Evolutionary conservation across 1,140 invertebrate species (phyloP).

Genomic region (Aphelenchoides fujianensis): DNA sequence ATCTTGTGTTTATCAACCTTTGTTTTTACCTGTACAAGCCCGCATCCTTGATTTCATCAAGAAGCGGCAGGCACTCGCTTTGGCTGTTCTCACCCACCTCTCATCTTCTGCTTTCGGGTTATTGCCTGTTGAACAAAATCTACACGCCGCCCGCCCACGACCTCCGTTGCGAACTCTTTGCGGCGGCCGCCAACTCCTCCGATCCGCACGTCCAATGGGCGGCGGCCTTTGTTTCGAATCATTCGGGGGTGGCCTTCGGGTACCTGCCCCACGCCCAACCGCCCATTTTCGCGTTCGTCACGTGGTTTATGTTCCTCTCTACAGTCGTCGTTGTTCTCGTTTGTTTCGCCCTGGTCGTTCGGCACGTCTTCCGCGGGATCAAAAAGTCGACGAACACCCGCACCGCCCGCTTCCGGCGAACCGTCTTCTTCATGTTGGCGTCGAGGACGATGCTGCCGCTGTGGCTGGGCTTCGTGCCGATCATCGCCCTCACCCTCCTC

Average conservation of each 20-base stretch:
- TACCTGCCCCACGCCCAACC: background rate
- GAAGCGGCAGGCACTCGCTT: background rate
- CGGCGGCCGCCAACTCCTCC: background rate
- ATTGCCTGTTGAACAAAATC: background rate
- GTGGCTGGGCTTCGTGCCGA: background rate
- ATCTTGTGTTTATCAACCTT: background rate
- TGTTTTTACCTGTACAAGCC: constrained; percentile 4
- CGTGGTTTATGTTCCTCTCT: background rate
- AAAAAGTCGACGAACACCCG: background rate
- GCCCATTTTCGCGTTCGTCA: background rate
- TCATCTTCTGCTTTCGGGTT: background rate
- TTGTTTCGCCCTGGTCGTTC: constrained; percentile 1
- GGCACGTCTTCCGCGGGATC: background rate
- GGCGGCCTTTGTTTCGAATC: background rate
- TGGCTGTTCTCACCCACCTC: background rate
- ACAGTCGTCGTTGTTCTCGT: background rate
- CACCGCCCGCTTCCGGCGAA: background rate
- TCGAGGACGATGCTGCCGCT: constrained; percentile 2
- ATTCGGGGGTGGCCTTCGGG: constrained; percentile 1
- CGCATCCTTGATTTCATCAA: background rate
- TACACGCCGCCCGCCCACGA: constrained; percentile 1
- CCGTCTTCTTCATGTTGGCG: constrained; percentile 2
- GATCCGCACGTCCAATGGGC: background rate
- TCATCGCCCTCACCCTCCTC: background rate
- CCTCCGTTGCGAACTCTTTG: background rate